Evolutionary conservation across 2,797 vertebrate genomes (phyloP).

Genomic region (Pteronotus mesoamericanus): DNA sequence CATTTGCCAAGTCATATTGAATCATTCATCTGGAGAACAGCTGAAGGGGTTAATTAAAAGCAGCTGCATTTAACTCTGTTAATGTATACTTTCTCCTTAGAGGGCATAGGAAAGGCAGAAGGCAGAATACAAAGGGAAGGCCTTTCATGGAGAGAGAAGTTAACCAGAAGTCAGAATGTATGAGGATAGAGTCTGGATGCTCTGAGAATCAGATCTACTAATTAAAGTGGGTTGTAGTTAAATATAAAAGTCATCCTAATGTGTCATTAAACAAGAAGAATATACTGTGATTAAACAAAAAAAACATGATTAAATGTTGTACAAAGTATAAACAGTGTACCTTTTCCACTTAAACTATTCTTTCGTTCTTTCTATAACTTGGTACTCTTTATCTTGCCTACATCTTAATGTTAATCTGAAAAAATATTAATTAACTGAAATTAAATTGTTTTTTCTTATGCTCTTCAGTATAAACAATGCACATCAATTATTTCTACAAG

Average conservation of each 20-base stretch:
- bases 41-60: conserved; percentile 69
- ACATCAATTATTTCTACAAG: not conserved
- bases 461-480: not conserved
- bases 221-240: not conserved
- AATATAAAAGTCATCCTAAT: not conserved
- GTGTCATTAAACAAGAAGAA: not conserved
- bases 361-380: not conserved
- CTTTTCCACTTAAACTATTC: conserved; percentile 6
- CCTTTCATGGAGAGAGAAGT: not conserved
- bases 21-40: conserved; percentile 57
- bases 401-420: conserved; percentile 12
- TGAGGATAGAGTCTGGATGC: not conserved
- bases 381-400: not conserved
- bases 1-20: conserved; percentile 40
- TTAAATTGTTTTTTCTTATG: not conserved
- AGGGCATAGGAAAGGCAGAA: conserved; percentile 8
- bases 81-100: not conserved
- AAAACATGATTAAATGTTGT: not conserved
- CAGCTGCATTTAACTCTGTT: conserved; percentile 44
- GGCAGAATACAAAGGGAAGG: not conserved
- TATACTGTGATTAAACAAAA: not conserved
- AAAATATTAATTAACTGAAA: not conserved
- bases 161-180: not conserved
- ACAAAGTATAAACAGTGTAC: not conserved
- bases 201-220: not conserved